Conservation (phyloP, 1,140 invertebrate genomes). For the Drosophila kepulauana region DNA sequence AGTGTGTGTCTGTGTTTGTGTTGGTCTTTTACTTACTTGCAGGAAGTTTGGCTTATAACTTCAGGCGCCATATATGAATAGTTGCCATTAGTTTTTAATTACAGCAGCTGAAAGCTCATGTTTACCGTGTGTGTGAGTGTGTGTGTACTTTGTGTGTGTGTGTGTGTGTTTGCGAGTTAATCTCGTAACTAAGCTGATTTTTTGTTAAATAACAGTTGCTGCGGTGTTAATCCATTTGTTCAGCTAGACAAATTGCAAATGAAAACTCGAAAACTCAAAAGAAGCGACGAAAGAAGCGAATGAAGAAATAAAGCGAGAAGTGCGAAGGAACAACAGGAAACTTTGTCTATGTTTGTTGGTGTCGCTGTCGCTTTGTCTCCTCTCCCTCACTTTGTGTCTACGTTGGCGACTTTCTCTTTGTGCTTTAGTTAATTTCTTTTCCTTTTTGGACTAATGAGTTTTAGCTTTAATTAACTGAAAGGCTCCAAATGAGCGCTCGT, state of each 20-base stretch:
- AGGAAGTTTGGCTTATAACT: slow-evolving; percentile 28
- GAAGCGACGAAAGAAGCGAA: neutral
- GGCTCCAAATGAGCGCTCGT: neutral
- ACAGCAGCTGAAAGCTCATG: slow-evolving; percentile 24
- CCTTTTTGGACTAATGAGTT: slow-evolving; percentile 9
- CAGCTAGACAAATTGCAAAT: slow-evolving; percentile 40
- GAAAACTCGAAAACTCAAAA: slow-evolving; percentile 32
- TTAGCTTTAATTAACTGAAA: slow-evolving; percentile 14
- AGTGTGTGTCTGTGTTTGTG: neutral
- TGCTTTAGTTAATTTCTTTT: slow-evolving; percentile 13
- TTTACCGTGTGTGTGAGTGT: neutral
- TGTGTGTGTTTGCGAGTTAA: slow-evolving; percentile 34
- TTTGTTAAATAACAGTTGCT: slow-evolving; percentile 41
- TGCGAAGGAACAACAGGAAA: neutral
- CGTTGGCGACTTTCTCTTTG: slow-evolving; percentile 4
- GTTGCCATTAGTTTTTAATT: slow-evolving; percentile 51
- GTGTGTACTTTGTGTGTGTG: slow-evolving; percentile 3
- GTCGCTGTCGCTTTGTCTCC: neutral
- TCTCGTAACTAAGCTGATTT: slow-evolving; percentile 49
- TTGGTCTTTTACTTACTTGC: slow-evolving; percentile 34
- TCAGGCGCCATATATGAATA: slow-evolving; percentile 39
- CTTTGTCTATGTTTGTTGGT: neutral
- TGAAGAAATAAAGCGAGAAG: neutral
- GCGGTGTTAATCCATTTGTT: slow-evolving; percentile 36
- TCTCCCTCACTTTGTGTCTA: neutral